phyloP scores from a whole-genome alignment of 2,113 vertebrate genomes.

The Erinaceus europaeus region DNA sequence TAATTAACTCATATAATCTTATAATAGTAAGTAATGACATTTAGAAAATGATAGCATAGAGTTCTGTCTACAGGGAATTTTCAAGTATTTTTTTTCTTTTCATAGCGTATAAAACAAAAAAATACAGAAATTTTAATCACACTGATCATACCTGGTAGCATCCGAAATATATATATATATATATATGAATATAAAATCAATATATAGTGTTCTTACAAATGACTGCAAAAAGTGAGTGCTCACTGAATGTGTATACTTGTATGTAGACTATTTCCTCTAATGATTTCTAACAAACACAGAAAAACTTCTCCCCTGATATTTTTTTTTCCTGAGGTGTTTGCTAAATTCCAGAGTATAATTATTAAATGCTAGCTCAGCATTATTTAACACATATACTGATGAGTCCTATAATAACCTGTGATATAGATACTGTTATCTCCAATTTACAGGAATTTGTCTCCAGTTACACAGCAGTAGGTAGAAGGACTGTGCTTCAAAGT shows the following conservation, averaged over 20 bases:
- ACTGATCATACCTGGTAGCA: background rate
- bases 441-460: background rate
- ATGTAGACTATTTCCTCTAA: background rate
- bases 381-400: background rate
- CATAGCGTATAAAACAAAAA: background rate
- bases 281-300: background rate
- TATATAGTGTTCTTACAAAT: background rate
- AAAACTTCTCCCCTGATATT: background rate
- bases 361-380: background rate
- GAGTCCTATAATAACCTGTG: background rate
- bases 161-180: too few species aligned
- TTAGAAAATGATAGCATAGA: background rate
- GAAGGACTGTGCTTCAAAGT: background rate
- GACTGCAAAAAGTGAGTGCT: background rate
- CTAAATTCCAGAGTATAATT: constrained; percentile 20
- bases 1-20: constrained; percentile 18
- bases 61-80: constrained; percentile 1
- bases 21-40: constrained; percentile 49
- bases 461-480: background rate
- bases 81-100: background rate
- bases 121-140: background rate
- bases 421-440: background rate
- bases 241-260: background rate
- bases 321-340: background rate
- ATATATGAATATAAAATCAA: too few species aligned